Evolutionary conservation across 2,797 vertebrate genomes (phyloP), one percentile per base, ranked within the genome.

Genomic region (Dipus sagitta): DNA sequence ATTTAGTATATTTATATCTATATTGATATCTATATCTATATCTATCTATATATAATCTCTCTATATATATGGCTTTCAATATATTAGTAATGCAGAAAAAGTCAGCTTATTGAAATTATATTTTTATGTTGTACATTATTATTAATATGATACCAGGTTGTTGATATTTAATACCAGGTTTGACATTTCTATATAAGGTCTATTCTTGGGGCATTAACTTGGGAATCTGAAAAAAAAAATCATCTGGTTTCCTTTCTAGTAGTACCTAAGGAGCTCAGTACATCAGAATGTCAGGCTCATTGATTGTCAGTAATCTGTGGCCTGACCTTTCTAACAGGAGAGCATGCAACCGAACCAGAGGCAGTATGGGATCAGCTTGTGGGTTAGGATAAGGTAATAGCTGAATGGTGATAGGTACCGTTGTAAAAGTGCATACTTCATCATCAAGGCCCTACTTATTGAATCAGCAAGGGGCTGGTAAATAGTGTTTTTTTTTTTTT

Each of bases 111-210:
- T 90, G 71, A 26, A 80, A 78, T 62, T 76, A n/a, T 17, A 91
- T 80, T 62, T 74, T 79, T 70, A 1, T 54, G 24, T 62, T 70
- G 30, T 34, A 42, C 10, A 52, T 34, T 62, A 81, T 62, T 60
- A 88, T 86, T 42, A 28, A 34, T 72, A 42, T 30, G 12, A 74
- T 65, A 80, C 77, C 58, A 94, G 52, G 5, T 76, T 87, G 70
- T 82, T 62, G 70, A 34, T 86, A 93, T 60, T 60, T 78, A 75
- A 93, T 84, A 38, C 0, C 32, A 90, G n/a, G 4, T 54, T 80
- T 86, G 62, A 74, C 1, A 80, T 93, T 34, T 81, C 3, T 85
- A 47, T 34, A 42, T 0, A 42, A 77, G 13, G 13, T 75, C 4
- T 88, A 4, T 68, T 32, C 6, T 88, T 67, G 42, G 28, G 52